Evolutionary conservation across 2,888 invertebrate species (phyloP).

Genomic region (Leptogaster cylindrica): DNA sequence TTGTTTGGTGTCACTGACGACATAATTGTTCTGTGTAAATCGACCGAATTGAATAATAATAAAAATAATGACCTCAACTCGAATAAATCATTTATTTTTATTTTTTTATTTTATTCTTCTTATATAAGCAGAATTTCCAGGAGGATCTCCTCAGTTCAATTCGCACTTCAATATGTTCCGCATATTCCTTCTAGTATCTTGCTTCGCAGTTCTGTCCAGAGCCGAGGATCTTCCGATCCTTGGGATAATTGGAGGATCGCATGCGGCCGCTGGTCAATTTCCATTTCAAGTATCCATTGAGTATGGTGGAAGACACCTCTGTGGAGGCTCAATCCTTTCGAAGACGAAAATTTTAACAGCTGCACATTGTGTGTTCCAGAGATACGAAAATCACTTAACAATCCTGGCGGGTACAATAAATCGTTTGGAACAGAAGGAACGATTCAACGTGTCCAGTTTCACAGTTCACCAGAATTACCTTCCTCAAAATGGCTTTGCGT

Average conservation of each 20-base stretch:
- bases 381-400: not conserved
- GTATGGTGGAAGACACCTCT: not conserved
- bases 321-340: conserved; percentile 12
- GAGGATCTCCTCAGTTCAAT: too few species aligned
- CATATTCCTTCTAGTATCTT: too few species aligned
- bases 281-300: conserved; percentile 22
- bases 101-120: too few species aligned
- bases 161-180: too few species aligned
- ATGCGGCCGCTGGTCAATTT: conserved; percentile 2
- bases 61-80: too few species aligned
- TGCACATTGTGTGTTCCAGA: conserved; percentile 1
- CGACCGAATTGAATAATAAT: too few species aligned
- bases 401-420: conserved; percentile 2
- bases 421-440: not conserved
- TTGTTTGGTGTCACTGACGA: too few species aligned
- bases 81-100: too few species aligned
- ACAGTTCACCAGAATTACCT: not conserved
- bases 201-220: too few species aligned
- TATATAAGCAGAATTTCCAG: too few species aligned
- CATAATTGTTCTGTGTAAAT: too few species aligned
- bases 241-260: not conserved
- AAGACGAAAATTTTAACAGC: conserved; percentile 10
- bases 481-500: too few species aligned
- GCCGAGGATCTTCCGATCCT: not conserved
- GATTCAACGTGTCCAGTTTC: not conserved